Percentiles rank a stretch among this genome's conserved stretches.
These are phyloP conservation scores for Picus viridis DNA, from an alignment of 2,797 vertebrate species.

Conservation along the genomic window DNA sequence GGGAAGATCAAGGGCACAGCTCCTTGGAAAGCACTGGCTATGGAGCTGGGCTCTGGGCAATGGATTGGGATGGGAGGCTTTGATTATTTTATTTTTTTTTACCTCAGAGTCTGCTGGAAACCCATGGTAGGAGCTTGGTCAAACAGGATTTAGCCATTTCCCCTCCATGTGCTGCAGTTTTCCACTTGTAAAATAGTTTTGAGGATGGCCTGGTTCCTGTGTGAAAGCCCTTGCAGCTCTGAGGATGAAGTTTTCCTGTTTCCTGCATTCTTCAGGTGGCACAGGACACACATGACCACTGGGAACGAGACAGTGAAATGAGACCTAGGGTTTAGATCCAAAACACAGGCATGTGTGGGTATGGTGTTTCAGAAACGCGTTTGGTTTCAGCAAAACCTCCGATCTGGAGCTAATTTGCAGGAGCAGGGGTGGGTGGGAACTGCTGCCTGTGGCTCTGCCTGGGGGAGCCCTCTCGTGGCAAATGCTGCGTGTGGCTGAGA, in stretches of 20 bases:
- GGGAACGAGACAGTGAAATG: background rate
- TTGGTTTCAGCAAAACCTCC: background rate
- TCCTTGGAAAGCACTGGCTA: rapidly evolving
- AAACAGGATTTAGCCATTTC: background rate
- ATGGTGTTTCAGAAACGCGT: background rate
- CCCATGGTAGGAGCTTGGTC: background rate
- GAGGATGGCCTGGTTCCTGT: background rate
- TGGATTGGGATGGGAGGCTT: background rate
- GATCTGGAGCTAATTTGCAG: rapidly evolving
- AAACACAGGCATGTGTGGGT: background rate
- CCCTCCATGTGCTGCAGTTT: background rate
- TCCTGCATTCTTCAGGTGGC: background rate
- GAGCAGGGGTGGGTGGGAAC: rapidly evolving
- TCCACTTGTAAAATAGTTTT: background rate
- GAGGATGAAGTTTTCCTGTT: background rate
- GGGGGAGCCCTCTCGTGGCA: conserved; percentile 14
- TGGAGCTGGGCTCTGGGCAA: background rate
- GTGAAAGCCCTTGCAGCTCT: background rate
- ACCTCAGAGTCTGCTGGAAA: background rate
- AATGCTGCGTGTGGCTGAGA: background rate
- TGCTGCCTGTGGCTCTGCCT: background rate
- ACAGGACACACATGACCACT: background rate
- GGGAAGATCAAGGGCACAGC: background rate
- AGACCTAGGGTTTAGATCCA: background rate
- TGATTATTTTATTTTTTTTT: background rate